These are phyloP conservation scores for Panthera uncia DNA, from an alignment of 2,113 vertebrate genomes.

Conservation along the genomic window DNA sequence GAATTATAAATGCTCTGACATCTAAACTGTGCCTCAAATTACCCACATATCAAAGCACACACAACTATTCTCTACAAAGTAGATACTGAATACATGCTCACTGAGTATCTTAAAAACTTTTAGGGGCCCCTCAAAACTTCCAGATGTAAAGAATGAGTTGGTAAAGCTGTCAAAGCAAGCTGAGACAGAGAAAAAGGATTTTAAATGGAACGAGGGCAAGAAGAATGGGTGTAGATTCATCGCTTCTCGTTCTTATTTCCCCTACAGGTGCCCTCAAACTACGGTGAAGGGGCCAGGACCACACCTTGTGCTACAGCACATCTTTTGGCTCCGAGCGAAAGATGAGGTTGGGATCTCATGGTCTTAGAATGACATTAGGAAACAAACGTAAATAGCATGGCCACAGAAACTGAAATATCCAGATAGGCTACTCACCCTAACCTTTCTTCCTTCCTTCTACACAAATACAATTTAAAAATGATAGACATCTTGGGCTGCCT, in stretches of 20 bases:
- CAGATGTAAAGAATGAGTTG: not conserved
- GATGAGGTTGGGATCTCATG: not conserved
- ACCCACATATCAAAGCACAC: not conserved
- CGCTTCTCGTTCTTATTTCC: not conserved
- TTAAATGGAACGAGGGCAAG: not conserved
- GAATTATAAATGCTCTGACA: constrained; percentile 35
- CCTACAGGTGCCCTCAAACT: not conserved
- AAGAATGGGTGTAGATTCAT: not conserved
- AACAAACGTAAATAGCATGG: not conserved
- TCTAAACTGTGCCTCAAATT: not conserved
- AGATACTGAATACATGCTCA: constrained; percentile 20
- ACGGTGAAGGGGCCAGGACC: not conserved
- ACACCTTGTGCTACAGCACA: not conserved
- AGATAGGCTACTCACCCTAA: not conserved
- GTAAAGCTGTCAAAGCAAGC: not conserved
- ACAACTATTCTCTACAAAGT: not conserved
- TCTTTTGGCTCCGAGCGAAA: not conserved
- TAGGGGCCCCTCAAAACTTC: not conserved
- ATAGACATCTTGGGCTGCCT: not conserved
- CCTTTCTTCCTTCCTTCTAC: not conserved
- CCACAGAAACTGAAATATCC: not conserved
- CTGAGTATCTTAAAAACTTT: not conserved
- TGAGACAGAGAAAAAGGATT: not conserved
- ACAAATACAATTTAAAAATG: constrained; percentile 44
- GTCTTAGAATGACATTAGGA: not conserved